A percentile compares a stretch with the other conserved stretches of the same genome.
These are phyloP conservation scores for Colius striatus DNA, from an alignment of 2,113 vertebrate genomes.

Conservation along the genomic window DNA sequence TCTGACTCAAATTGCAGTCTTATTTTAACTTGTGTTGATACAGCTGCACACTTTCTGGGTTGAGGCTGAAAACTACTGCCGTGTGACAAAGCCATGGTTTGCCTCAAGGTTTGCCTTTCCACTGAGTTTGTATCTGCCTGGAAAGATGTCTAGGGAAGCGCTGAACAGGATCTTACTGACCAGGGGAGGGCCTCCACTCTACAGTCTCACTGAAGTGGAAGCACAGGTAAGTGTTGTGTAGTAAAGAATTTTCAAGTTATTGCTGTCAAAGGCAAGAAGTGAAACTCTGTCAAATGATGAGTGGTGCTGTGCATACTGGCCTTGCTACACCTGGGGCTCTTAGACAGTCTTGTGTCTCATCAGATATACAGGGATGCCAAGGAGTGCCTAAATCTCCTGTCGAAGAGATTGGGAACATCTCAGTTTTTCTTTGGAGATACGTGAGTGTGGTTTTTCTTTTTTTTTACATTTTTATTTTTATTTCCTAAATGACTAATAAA, in stretches of 20 bases:
- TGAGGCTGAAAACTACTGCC: conserved; percentile 93
- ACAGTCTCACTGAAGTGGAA: conserved; percentile 89
- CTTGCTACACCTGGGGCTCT: neutral
- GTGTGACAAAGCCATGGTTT: conserved; percentile 94
- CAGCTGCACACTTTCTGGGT: conserved; percentile 99
- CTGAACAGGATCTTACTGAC: conserved; percentile 91
- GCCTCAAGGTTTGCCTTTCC: conserved; percentile 93
- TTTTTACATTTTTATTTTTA: neutral
- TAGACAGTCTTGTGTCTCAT: conserved; percentile 53
- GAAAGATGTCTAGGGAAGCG: conserved; percentile 84
- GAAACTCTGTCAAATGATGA: neutral
- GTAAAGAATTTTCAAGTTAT: neutral
- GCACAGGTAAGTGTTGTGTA: conserved; percentile 81
- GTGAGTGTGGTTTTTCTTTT: conserved; percentile 78
- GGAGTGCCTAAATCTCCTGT: conserved; percentile 96
- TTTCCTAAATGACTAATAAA: neutral
- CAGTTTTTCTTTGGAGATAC: conserved; percentile 93
- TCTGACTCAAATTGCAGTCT: neutral
- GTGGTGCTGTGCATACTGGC: neutral
- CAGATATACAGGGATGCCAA: conserved; percentile 98
- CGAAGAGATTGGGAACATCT: conserved; percentile 89
- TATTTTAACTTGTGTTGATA: conserved; percentile 6
- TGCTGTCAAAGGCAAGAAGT: neutral
- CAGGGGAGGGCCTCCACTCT: conserved; percentile 86
- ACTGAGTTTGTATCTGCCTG: conserved; percentile 88